These are phyloP conservation scores for Chymomyza procnemis DNA, from an alignment of 2,888 invertebrate species.

Conservation along the genomic window DNA sequence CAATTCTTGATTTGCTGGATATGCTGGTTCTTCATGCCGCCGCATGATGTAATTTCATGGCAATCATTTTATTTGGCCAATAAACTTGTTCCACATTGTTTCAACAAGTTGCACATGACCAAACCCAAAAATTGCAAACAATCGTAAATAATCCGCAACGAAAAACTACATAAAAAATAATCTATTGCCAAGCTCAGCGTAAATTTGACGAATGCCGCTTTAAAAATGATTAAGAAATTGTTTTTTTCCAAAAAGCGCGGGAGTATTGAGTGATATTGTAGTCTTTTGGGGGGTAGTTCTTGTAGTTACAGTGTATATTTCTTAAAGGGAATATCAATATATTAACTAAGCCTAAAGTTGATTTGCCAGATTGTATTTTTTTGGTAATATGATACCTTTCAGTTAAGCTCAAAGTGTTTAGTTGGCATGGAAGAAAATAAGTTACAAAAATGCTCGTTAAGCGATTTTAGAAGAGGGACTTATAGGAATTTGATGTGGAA, in stretches of 20 bases:
- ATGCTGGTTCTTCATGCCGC: no score
- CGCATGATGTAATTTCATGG: constrained; percentile 53
- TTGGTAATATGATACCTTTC: no score
- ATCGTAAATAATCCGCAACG: neutral
- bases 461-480: no score
- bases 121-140: constrained; percentile 29
- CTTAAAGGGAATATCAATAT: neutral
- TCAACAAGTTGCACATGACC: constrained; percentile 39
- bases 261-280: neutral
- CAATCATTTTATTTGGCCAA: constrained; percentile 51
- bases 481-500: no score
- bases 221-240: constrained; percentile 49
- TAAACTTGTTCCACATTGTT: constrained; percentile 32
- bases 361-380: no score
- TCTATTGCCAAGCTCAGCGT: constrained; percentile 12
- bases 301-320: neutral
- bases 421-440: no score
- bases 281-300: neutral
- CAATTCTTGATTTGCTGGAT: neutral
- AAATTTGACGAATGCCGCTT: constrained; percentile 31
- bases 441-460: no score
- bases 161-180: constrained; percentile 16
- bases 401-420: no score
- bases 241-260: constrained; percentile 29
- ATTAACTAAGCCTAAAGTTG: no score